These are phyloP conservation scores for Bembecia ichneumoniformis DNA, from an alignment of 2,888 invertebrate species.

Conservation along the genomic window DNA sequence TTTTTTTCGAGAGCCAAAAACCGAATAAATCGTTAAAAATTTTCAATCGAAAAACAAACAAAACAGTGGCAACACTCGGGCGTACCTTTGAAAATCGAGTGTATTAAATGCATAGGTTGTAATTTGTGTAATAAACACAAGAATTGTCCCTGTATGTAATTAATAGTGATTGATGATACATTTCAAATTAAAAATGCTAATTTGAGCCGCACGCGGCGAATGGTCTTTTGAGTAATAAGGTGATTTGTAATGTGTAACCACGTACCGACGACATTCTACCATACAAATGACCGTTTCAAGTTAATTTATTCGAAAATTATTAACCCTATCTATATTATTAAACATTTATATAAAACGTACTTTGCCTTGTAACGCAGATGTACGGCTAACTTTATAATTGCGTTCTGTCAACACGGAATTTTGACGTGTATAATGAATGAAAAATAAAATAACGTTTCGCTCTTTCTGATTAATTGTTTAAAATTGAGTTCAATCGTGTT, in stretches of 20 bases:
- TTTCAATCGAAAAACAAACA: too few relatives aligned
- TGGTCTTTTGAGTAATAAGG: slow-evolving; percentile 31
- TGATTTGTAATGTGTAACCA: slow-evolving; percentile 39
- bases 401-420: slow-evolving; percentile 21
- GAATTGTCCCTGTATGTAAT: slow-evolving; percentile 17
- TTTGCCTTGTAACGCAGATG: neutral
- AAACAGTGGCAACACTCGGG: too few relatives aligned
- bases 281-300: slow-evolving; percentile 30
- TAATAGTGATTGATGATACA: slow-evolving; percentile 47
- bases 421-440: slow-evolving; percentile 22
- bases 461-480: slow-evolving; percentile 22
- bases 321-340: slow-evolving; percentile 10
- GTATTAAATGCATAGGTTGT: neutral
- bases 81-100: too few relatives aligned
- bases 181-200: slow-evolving; percentile 46
- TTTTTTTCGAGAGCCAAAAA: too few relatives aligned
- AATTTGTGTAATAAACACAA: neutral
- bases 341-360: neutral
- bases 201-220: slow-evolving; percentile 9
- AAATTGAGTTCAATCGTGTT: too few relatives aligned
- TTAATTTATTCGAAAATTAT: slow-evolving; percentile 24
- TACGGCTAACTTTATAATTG: neutral
- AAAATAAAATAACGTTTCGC: slow-evolving; percentile 19
- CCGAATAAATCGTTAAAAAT: too few relatives aligned
- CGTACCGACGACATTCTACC: slow-evolving; percentile 34